Conservation (phyloP, 2,888 invertebrate species). For the Osmoderma eremita region DNA sequence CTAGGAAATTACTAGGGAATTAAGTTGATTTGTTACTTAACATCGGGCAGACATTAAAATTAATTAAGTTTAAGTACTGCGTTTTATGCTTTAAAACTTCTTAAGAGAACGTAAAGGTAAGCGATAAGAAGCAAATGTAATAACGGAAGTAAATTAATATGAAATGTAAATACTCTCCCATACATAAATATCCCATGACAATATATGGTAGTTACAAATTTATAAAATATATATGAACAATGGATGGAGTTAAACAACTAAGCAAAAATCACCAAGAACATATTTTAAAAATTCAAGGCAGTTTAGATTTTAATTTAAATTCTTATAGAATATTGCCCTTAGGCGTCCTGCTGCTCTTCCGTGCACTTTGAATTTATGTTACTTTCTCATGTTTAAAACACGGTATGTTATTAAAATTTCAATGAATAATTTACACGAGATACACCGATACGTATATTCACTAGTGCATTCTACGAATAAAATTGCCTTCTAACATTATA, state of each 20-base stretch:
- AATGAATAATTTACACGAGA: constrained; percentile 6
- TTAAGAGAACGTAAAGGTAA: no score
- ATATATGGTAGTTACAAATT: no score
- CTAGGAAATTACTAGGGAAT: constrained; percentile 13
- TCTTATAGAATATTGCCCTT: neutral
- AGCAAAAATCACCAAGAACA: no score
- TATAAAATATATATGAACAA: no score
- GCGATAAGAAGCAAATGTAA: no score
- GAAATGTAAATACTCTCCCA: no score
- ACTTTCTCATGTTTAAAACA: constrained; percentile 5
- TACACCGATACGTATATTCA: neutral
- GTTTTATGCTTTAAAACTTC: no score
- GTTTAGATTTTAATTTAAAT: no score
- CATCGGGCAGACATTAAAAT: neutral
- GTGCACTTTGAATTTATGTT: constrained; percentile 7
- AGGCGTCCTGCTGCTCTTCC: constrained; percentile 1
- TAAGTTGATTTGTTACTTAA: constrained; percentile 26
- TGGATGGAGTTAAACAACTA: no score
- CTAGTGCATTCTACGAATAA: neutral
- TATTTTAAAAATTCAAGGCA: neutral
- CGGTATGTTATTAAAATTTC: constrained; percentile 8
- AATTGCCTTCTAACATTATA: constrained; percentile 15
- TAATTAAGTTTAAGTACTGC: no score
- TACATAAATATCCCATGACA: no score
- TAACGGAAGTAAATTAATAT: no score